Percentiles rank a stretch among this genome's conserved stretches.
Conservation (phyloP, 2,113 vertebrate species). For the Elgaria multicarinata region DNA sequence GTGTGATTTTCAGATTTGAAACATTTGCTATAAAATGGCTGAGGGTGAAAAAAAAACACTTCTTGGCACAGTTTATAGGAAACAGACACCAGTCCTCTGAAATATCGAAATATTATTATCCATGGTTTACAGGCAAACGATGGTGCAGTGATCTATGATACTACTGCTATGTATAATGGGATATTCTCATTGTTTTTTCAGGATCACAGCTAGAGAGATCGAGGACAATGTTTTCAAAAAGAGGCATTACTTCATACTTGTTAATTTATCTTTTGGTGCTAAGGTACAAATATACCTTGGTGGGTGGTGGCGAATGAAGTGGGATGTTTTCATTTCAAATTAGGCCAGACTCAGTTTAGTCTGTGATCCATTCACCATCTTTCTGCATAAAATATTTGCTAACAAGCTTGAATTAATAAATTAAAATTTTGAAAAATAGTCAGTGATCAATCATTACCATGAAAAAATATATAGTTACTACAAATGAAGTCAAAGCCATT, state of each 20-base stretch:
- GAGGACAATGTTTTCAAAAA: not conserved
- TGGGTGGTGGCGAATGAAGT: not conserved
- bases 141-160: slow-evolving; percentile 4
- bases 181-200: not conserved
- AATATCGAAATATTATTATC: slow-evolving; percentile 14
- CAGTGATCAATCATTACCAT: not conserved
- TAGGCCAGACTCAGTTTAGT: not conserved
- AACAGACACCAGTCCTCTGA: not conserved
- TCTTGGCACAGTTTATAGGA: not conserved
- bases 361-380: not conserved
- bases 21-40: slow-evolving; percentile 49
- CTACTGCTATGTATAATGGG: not conserved
- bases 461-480: not conserved
- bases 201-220: not conserved
- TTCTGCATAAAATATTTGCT: not conserved
- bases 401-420: not conserved
- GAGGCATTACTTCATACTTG: not conserved
- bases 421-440: not conserved
- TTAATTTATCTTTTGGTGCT: not conserved
- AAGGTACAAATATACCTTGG: not conserved
- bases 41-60: slow-evolving; percentile 18
- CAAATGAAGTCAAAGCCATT: not conserved
- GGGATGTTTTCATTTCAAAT: not conserved
- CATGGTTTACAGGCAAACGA: slow-evolving; percentile 36
- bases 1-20: slow-evolving; percentile 47